phyloP scores from a whole-genome alignment of 2,888 invertebrate species.

The Chrysolina haemoptera region DNA sequence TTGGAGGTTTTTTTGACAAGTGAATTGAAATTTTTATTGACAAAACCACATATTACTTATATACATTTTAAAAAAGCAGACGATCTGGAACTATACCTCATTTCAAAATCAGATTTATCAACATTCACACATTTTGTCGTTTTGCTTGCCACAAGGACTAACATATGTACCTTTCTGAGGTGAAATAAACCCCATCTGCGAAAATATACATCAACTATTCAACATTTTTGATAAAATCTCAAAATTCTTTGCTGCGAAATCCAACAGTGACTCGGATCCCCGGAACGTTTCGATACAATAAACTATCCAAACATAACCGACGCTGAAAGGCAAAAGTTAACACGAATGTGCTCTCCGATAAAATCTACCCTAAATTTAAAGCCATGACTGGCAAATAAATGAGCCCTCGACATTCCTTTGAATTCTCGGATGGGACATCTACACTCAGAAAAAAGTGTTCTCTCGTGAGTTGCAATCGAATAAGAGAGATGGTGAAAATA shows the following conservation, averaged over 20 bases:
- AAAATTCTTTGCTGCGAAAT: conserved; percentile 15
- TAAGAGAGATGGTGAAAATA: no score
- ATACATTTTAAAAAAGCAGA: no score
- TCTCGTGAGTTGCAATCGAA: neutral
- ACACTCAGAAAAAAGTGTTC: conserved; percentile 6
- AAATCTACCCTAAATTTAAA: conserved; percentile 67
- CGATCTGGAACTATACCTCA: no score
- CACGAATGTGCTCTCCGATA: conserved; percentile 51
- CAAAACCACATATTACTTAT: no score
- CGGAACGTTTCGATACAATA: conserved; percentile 9
- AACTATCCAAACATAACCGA: conserved; percentile 23
- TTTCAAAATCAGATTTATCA: no score
- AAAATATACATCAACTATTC: conserved; percentile 13
- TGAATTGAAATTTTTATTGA: no score
- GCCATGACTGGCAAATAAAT: conserved; percentile 62
- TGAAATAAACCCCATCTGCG: neutral
- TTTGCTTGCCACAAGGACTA: neutral
- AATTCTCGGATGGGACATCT: conserved; percentile 11
- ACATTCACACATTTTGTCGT: neutral
- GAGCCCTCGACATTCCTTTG: conserved; percentile 21
- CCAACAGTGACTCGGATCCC: conserved; percentile 16
- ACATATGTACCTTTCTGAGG: neutral
- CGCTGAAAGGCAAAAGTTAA: conserved; percentile 32
- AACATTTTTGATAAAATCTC: conserved; percentile 21
- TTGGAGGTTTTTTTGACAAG: no score